A percentile compares a stretch with the other conserved stretches of the same genome.
Conservation (phyloP, 35 echinoderm and acorn worm genomes). For the Ophiothrix spiculata region DNA sequence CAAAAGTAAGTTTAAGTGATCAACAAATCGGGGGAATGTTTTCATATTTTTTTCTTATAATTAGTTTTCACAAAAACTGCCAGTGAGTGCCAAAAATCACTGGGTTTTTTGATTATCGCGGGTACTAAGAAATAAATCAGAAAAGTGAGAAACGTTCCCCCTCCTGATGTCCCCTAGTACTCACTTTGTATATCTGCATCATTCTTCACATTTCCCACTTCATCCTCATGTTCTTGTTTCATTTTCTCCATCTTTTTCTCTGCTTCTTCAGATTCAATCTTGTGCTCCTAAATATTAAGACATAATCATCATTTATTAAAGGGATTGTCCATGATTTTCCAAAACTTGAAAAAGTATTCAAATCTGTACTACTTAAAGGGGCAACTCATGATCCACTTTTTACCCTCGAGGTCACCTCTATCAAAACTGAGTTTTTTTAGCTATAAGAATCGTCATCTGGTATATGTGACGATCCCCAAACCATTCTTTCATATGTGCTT, state of each 20-base stretch:
- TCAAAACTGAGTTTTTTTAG: no score
- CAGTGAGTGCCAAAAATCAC: neutral
- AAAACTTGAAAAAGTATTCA: no score
- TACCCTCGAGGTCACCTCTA: no score
- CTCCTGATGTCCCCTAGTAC: neutral
- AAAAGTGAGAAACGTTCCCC: neutral
- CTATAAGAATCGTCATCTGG: no score
- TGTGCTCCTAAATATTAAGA: no score
- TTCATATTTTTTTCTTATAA: neutral
- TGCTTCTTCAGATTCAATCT: conserved; percentile 6
- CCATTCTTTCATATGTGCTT: no score
- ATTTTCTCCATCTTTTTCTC: conserved; percentile 6
- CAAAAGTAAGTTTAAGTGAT: neutral
- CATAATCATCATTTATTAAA: no score
- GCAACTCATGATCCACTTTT: no score
- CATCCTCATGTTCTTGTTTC: neutral
- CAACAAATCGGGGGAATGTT: neutral
- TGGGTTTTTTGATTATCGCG: neutral
- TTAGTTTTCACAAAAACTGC: neutral
- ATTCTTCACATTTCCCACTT: neutral
- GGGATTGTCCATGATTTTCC: no score
- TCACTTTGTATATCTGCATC: neutral
- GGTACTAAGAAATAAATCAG: neutral
- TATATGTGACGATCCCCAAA: no score
- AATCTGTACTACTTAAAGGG: no score